Evolutionary conservation across 2,888 invertebrate species (phyloP), one percentile per base, ranked within the genome.

Genomic region (Agrochola macilenta): DNA sequence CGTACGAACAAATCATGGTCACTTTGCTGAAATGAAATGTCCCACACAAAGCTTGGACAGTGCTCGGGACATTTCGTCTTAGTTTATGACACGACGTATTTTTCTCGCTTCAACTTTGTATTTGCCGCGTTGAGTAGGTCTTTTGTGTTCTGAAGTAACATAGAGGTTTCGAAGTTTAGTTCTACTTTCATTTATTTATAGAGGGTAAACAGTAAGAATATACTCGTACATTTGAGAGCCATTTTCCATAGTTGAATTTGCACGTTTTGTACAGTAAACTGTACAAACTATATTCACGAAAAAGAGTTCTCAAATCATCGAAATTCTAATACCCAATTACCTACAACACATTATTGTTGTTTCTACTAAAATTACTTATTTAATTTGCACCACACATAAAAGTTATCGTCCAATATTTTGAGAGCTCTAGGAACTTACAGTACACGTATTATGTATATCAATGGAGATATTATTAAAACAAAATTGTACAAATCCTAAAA

Each of bases 1-100:
- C n/a, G 61, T 74, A 46, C 66, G 63, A 79, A 80, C 81, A 85
- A 91, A 90, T 82, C 86, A 81, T 84, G 78, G 86, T 83, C 87
- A 84, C 85, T 85, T 81, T 81, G 69, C 71, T 83, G 77, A 88
- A 87, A 85, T 86, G 81, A 82, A 86, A 82, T 78, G 84, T 83
- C 81, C 54, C 39, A 74, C 77, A 86, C 83, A 87, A 84, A 79
- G 79, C 81, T 75, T 71, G 71, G 77, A 60, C 79, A 81, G 43
- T 84, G 74, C 64, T 75, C 69, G 66, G 68, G 79, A 82, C 75
- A 76, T 87, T 87, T 74, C 71, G 87, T 86, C 82, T 82, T 82
- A 77, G 69, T 87, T 79, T 86, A 79, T 76, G 86, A 81, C 76
- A 63, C 35, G 3, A 68, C 70, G 69, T 76, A 87, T 86, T 86